These are phyloP conservation scores for Lepilemur ruficaudatus DNA, from an alignment of 2,797 vertebrate species.

Conservation along the genomic window DNA sequence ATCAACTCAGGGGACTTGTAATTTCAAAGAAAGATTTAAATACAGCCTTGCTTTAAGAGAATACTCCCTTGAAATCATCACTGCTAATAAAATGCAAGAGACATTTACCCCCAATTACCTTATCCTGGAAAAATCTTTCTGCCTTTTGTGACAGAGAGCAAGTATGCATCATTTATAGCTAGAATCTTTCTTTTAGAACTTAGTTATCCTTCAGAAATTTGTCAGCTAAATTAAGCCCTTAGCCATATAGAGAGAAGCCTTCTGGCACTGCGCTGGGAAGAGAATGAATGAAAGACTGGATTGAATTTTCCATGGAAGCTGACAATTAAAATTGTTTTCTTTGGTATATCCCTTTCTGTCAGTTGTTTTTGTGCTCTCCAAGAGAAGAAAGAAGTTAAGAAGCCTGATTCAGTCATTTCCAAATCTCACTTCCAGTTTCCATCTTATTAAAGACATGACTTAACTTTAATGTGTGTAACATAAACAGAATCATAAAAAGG, in stretches of 20 bases:
- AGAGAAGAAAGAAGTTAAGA: constrained; percentile 78
- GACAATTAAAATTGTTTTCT: constrained; percentile 85
- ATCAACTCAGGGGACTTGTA: constrained; percentile 46
- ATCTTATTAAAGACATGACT: constrained; percentile 87
- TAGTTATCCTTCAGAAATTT: constrained; percentile 72
- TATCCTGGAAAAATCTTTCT: constrained; percentile 43
- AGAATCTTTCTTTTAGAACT: constrained; percentile 60
- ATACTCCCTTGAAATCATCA: constrained; percentile 38
- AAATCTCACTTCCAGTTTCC: constrained; percentile 87
- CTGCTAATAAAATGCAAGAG: constrained; percentile 50
- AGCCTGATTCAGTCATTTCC: constrained; percentile 76
- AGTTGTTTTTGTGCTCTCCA: constrained; percentile 72
- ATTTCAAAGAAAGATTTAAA: constrained; percentile 62
- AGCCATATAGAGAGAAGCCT: constrained; percentile 72
- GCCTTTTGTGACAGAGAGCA: constrained; percentile 30
- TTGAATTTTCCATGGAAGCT: constrained; percentile 85
- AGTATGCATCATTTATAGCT: not conserved
- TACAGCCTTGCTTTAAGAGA: constrained; percentile 38
- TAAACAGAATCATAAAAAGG: constrained; percentile 84
- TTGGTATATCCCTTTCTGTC: constrained; percentile 82
- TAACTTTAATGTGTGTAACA: constrained; percentile 87
- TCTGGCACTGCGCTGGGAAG: constrained; percentile 53
- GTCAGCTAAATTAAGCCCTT: constrained; percentile 78
- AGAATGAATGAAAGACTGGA: constrained; percentile 78
- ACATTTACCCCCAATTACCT: constrained; percentile 50